Conservation (phyloP, 1,140 invertebrate species). For the Lasaia peninsularis region DNA sequence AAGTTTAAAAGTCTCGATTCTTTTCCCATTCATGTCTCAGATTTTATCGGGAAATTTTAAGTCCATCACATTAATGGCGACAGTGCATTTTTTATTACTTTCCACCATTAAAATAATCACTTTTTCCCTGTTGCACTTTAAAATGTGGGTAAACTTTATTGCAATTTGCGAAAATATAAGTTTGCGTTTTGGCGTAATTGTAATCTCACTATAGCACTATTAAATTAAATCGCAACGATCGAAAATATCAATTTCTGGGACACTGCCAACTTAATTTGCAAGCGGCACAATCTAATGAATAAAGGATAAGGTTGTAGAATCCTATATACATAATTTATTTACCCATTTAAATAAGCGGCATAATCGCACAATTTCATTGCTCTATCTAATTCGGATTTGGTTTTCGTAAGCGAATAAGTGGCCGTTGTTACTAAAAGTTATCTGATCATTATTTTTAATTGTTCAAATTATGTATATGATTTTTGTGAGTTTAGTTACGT, state of each 20-base stretch:
- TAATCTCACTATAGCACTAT: constrained; percentile 13
- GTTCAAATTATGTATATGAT: background rate
- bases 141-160: constrained; percentile 38
- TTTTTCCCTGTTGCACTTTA: constrained; percentile 48
- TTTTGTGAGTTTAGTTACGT: background rate
- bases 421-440: background rate
- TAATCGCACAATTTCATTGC: constrained; percentile 20
- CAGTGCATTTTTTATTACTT: constrained; percentile 56
- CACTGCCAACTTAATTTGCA: constrained; percentile 40
- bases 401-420: constrained; percentile 6
- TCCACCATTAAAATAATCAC: constrained; percentile 69
- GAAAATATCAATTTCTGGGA: constrained; percentile 38
- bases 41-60: constrained; percentile 53
- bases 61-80: constrained; percentile 61
- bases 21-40: constrained; percentile 17
- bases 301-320: constrained; percentile 33
- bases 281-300: constrained; percentile 39
- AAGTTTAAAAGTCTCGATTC: constrained; percentile 12
- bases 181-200: constrained; percentile 13
- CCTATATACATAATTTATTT: constrained; percentile 33
- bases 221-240: constrained; percentile 24
- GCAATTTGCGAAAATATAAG: constrained; percentile 21
- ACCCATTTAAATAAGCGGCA: constrained; percentile 27
- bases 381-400: constrained; percentile 7
- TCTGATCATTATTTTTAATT: background rate